Percentiles rank a stretch among this genome's conserved stretches.
Evolutionary conservation across 2,113 vertebrate species (phyloP).

Genomic region (Camelus bactrianus): DNA sequence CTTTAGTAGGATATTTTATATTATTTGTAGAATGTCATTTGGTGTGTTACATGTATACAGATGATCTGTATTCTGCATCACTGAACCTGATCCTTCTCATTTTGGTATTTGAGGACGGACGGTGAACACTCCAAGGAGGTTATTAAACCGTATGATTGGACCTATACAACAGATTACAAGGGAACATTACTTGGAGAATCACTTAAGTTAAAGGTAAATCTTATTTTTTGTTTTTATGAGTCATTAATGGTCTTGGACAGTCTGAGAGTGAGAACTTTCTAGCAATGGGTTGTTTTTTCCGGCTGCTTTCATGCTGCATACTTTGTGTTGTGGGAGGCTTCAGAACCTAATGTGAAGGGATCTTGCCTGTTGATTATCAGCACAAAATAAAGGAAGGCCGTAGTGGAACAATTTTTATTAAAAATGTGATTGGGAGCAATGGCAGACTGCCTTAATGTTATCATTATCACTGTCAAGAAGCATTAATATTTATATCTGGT

Average conservation of each 20-base stretch:
- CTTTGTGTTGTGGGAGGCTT: not conserved
- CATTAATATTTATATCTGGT: not conserved
- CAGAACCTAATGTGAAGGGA: not conserved
- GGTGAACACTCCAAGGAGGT: conserved; percentile 96
- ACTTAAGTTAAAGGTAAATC: conserved; percentile 91
- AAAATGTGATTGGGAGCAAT: not conserved
- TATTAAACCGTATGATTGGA: conserved; percentile 97
- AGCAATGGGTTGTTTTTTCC: not conserved
- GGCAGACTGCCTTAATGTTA: not conserved
- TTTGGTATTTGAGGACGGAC: conserved; percentile 90
- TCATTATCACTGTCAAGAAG: not conserved
- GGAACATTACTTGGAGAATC: conserved; percentile 94
- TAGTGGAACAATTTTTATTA: not conserved
- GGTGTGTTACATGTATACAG: not conserved
- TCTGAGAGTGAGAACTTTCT: not conserved
- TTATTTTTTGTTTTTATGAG: conserved; percentile 54
- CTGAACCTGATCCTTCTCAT: conserved; percentile 55
- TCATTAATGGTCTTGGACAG: not conserved
- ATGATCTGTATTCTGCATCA: not conserved
- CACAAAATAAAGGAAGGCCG: not conserved
- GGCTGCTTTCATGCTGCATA: not conserved
- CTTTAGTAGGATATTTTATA: not conserved
- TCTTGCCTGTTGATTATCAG: conserved; percentile 10
- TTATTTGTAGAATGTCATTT: not conserved
- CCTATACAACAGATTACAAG: conserved; percentile 98